Evolutionary conservation across 2,888 invertebrate species (phyloP).

Genomic region (Drosophila leonis): DNA sequence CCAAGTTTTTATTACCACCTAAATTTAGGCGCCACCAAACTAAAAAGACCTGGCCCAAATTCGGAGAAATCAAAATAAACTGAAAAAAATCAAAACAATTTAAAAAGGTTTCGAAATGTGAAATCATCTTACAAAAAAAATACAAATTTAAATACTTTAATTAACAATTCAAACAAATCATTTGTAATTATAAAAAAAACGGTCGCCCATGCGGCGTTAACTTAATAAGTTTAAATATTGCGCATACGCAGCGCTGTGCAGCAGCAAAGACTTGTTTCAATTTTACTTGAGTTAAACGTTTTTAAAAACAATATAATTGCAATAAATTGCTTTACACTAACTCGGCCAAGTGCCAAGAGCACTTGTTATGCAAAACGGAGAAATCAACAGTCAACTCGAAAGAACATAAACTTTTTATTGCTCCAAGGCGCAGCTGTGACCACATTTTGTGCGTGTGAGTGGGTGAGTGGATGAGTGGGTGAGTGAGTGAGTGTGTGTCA

Average conservation of each 20-base stretch:
- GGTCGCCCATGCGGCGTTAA: slow-evolving; percentile 5
- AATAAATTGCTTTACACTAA: slow-evolving; percentile 13
- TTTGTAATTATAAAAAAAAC: not conserved
- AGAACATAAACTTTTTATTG: slow-evolving; percentile 17
- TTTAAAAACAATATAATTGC: not conserved
- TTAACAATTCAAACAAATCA: not conserved
- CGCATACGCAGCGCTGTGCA: slow-evolving; percentile 23
- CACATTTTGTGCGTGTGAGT: not conserved
- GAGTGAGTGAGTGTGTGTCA: slow-evolving; percentile 13
- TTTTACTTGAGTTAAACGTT: not conserved
- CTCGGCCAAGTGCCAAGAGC: not conserved
- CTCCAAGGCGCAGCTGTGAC: slow-evolving; percentile 19
- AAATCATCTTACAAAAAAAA: not conserved
- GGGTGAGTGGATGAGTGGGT: slow-evolving; percentile 2
- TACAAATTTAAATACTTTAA: not conserved
- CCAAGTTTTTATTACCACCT: slow-evolving; percentile 10
- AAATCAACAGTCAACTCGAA: slow-evolving; percentile 24
- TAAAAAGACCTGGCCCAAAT: slow-evolving; percentile 15
- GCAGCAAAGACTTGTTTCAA: no score
- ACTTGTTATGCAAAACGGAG: slow-evolving; percentile 4
- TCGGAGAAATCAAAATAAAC: not conserved
- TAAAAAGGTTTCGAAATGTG: not conserved
- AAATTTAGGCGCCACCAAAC: slow-evolving; percentile 17
- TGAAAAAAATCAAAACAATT: not conserved
- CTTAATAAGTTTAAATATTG: slow-evolving; percentile 12